Evolutionary conservation across 2,797 vertebrate genomes (phyloP), one percentile per base, ranked within the genome.

Genomic region (Gouania willdenowi): DNA sequence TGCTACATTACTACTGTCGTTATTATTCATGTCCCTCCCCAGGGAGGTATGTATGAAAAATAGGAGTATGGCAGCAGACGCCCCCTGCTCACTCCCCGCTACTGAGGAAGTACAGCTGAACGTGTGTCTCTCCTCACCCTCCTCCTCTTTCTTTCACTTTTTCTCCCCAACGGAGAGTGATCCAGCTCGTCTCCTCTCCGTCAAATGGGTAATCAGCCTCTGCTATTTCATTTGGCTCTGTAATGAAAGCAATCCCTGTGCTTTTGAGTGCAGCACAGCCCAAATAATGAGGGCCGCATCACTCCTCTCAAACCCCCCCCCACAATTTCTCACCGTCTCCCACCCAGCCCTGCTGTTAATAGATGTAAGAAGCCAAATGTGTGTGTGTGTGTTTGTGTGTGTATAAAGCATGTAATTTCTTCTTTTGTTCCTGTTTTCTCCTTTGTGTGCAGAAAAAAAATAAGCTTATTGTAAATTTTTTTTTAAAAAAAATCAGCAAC

Each of bases 261-360:
- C 81, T 75, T 85, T 86, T 85, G 83, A 83, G 68, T 79, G 82
- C 67, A 13, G 71, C 63, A 38, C 66, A 74, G 78, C 75, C 56
- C 77, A 82, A 83, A 88, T 87, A 88, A 90, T 88, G 83, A 87
- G 80, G n/a, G n/a, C n/a, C n/a, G n/a, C n/a, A n/a, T n/a, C n/a
- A n/a, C n/a, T n/a, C 68, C 67, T 52, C 43, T 59, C 27, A 49
- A 42, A 36, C 78, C 46, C 58, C 18, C 50, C 46, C 13, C 27
- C 26, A 27, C 24, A 16, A 26, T 32, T 50, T 71, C 67, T 48
- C 46, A 57, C 63, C 49, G 62, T 43, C 73, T 54, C 65, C 46
- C 64, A 53, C 63, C 50, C 73, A 46, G 26, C 49, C 52, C 54
- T 58, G 72, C 72, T 66, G 79, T 68, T 85, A 83, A 78, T 81